phyloP scores from a whole-genome alignment of 1,140 invertebrate genomes.

The Hylaeus anthracinus region DNA sequence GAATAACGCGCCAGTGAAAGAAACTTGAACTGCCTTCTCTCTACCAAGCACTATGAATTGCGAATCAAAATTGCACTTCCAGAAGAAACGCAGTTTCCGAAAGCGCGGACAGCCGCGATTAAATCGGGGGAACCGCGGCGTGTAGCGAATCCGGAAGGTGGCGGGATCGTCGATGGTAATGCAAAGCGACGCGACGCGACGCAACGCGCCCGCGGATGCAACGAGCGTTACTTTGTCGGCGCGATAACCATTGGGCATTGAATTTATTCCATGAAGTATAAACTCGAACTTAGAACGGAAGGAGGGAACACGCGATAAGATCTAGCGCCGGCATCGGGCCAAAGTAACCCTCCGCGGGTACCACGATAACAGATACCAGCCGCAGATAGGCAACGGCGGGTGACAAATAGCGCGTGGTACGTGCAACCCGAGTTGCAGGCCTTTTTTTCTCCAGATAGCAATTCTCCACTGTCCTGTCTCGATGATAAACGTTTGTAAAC shows the following conservation, averaged over 20 bases:
- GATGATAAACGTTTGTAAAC: conserved; percentile 61
- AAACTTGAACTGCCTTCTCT: too few relatives aligned
- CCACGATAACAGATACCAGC: conserved; percentile 61
- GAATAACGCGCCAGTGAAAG: too few relatives aligned
- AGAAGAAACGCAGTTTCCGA: not conserved
- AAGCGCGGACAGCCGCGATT: not conserved
- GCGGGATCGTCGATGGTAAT: conserved; percentile 28
- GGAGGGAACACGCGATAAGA: conserved; percentile 54
- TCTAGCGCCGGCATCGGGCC: conserved; percentile 54
- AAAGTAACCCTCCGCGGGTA: conserved; percentile 52
- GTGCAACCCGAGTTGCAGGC: conserved; percentile 54
- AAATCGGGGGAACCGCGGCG: not conserved
- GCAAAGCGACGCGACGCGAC: conserved; percentile 31
- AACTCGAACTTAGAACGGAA: conserved; percentile 60
- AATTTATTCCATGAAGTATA: conserved; percentile 64
- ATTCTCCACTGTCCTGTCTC: conserved; percentile 65
- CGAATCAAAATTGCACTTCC: not conserved
- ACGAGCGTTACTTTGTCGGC: conserved; percentile 59
- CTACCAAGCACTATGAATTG: not conserved
- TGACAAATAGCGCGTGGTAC: conserved; percentile 66
- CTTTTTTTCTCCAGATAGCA: conserved; percentile 57
- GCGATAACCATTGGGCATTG: conserved; percentile 67
- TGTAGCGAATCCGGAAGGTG: conserved; percentile 10
- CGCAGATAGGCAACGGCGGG: conserved; percentile 57
- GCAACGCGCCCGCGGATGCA: not conserved